These are phyloP conservation scores for Notolepis coatsorum DNA, from an alignment of 2,797 vertebrate species.

Conservation along the genomic window DNA sequence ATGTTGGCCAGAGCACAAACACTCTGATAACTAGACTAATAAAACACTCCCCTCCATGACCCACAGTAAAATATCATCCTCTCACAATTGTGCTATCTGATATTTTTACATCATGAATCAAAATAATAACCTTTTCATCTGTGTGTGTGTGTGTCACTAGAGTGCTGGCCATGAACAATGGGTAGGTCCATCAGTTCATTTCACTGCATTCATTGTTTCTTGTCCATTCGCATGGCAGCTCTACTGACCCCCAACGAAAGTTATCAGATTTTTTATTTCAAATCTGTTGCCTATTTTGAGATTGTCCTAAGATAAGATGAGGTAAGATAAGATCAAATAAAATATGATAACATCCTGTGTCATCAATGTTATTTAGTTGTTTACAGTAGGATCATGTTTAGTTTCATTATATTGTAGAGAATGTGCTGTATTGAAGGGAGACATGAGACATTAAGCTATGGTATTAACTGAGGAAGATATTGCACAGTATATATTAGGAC, in stretches of 20 bases:
- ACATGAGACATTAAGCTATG: conserved; percentile 23
- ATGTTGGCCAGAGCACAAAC: conserved; percentile 65
- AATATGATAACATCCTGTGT: no score
- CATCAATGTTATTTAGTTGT: conserved; percentile 39
- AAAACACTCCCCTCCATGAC: conserved; percentile 42
- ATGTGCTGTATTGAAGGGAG: neutral
- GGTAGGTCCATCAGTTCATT: conserved; percentile 83
- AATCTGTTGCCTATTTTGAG: conserved; percentile 60
- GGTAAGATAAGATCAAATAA: no score
- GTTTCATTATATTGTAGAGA: neutral
- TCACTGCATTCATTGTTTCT: conserved; percentile 67
- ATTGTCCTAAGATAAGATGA: conserved; percentile 48
- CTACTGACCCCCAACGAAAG: conserved; percentile 40
- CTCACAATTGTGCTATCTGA: conserved; percentile 56
- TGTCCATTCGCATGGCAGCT: conserved; percentile 74
- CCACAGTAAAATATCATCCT: conserved; percentile 32
- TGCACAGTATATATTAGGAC: no score
- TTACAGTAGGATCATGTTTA: conserved; percentile 5
- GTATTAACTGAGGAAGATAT: conserved; percentile 1
- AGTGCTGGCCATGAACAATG: conserved; percentile 88
- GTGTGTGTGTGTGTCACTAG: conserved; percentile 86
- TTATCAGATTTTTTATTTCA: conserved; percentile 68
- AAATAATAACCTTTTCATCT: conserved; percentile 72
- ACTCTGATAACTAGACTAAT: conserved; percentile 58
- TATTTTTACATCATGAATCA: conserved; percentile 31